Base-by-base conservation (phyloP, 2,888 invertebrate genomes). In the Dysmachus trigonus region DNA sequence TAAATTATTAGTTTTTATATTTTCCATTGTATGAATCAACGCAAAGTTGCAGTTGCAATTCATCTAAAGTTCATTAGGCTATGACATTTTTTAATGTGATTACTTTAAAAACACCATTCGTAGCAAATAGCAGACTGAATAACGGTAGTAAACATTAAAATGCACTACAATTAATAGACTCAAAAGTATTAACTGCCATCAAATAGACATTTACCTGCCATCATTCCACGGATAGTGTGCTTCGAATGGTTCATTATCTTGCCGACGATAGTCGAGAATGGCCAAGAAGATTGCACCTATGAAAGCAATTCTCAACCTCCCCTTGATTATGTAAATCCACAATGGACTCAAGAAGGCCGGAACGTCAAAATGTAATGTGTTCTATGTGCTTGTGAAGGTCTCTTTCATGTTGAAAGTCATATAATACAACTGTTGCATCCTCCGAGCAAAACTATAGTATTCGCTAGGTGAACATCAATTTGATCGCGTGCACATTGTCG, bases 391-490 rank as follows among this genome's bases (percentile, higher is more conserved):
- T n/a, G 15, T 77, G 47, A 77, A 77, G 22, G 15, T 31, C 30
- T 72, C 72, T 31, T 77, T 47, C 15, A 77, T 27, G 47, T 15
- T 77, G 22, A 77, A 47, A 77, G 30, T 47, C 27, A 33, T 33
- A n/a, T 77, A 41, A 47, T 77, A 77, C 47, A 77, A 77, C 47
- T 77, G 47, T 77, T 77, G 47, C 77, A 77, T 77, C 77, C 77
- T 77, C n/a, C 31, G 47, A 47, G 41, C 41, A 38, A 38, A 76
- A 76, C 22, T 76, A n/a, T n/a, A 27, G 30, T 13, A 47, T 77
- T 62, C 62, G 27, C 27, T 18, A n/a, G 4, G 47, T 77, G 47
- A 77, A 41, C 77, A 13, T 15, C 47, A 77, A 77, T 47, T 77
- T 77, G 10, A n/a, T n/a, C 77, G 13, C 13, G 15, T 41, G 38